A percentile compares a stretch with the other conserved stretches of the same genome.
These are phyloP conservation scores for Pelodiscus sinensis DNA, from an alignment of 2,113 vertebrate species.

Conservation along the genomic window DNA sequence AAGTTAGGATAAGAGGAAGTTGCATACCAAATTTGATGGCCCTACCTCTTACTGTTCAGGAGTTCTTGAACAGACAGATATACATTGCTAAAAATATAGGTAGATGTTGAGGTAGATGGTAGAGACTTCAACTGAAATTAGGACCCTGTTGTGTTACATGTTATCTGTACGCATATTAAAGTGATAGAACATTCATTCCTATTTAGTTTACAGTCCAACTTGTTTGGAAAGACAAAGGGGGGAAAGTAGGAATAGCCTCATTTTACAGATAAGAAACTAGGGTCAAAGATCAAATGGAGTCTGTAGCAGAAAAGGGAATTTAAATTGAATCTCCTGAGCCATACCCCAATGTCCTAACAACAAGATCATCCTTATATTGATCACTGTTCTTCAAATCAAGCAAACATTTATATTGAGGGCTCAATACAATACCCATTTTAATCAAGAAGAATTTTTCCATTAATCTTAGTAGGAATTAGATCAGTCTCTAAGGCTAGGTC, in stretches of 20 bases:
- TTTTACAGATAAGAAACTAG: neutral
- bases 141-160: neutral
- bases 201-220: neutral
- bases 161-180: neutral
- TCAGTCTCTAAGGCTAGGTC: neutral
- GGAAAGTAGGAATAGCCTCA: neutral
- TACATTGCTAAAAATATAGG: too few species aligned
- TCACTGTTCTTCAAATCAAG: neutral
- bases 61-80: too few species aligned
- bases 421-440: neutral
- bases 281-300: neutral
- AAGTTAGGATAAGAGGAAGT: too few species aligned
- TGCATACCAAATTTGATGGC: too few species aligned
- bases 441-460: neutral
- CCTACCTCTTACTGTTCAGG: too few species aligned
- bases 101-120: neutral
- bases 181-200: neutral
- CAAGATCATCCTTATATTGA: neutral
- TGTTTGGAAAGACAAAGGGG: neutral
- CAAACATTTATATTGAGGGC: neutral
- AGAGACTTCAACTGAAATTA: neutral
- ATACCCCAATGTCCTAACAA: neutral
- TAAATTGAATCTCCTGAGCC: neutral
- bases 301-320: neutral
- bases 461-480: neutral